Percentiles rank a stretch among this genome's conserved stretches.
Conservation (phyloP, 2,888 invertebrate genomes). For the Andrena camellia region DNA sequence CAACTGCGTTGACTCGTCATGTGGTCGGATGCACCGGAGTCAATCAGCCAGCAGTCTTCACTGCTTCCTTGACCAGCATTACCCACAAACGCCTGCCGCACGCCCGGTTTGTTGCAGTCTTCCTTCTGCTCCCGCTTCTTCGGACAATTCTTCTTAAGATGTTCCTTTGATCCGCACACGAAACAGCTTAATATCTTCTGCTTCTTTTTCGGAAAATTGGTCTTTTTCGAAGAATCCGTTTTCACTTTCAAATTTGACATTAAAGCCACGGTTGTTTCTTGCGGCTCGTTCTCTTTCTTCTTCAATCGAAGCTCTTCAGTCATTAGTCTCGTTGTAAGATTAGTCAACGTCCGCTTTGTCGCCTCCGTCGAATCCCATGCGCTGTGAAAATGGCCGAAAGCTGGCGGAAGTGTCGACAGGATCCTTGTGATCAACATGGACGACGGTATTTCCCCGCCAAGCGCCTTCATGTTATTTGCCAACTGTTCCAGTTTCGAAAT, state of each 20-base stretch:
- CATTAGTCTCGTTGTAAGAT: conserved; percentile 33
- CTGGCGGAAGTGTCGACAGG: conserved; percentile 26
- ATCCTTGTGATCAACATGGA: conserved; percentile 64
- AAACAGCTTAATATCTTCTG: neutral
- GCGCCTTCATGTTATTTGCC: conserved; percentile 53
- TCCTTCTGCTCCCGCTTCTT: neutral
- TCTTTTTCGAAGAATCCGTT: neutral
- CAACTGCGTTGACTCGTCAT: neutral
- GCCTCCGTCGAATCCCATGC: conserved; percentile 55
- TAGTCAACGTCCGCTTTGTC: conserved; percentile 37
- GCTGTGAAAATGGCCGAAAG: conserved; percentile 57
- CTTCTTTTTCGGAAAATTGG: neutral
- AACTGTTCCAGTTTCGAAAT: conserved; percentile 63
- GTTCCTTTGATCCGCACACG: neutral
- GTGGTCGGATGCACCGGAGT: conserved; percentile 10
- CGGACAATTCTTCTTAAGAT: neutral
- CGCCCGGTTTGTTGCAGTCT: neutral
- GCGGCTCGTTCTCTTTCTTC: neutral
- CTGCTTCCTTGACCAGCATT: too few relatives aligned
- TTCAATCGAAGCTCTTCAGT: conserved; percentile 12
- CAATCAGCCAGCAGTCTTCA: conserved; percentile 2
- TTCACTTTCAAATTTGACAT: neutral
- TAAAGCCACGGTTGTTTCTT: neutral
- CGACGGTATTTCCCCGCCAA: conserved; percentile 59
- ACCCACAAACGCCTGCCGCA: neutral